Base-by-base conservation (phyloP, 30 jellyfish, hydroid and myxozoan species). In the Aurelia aurita region DNA sequence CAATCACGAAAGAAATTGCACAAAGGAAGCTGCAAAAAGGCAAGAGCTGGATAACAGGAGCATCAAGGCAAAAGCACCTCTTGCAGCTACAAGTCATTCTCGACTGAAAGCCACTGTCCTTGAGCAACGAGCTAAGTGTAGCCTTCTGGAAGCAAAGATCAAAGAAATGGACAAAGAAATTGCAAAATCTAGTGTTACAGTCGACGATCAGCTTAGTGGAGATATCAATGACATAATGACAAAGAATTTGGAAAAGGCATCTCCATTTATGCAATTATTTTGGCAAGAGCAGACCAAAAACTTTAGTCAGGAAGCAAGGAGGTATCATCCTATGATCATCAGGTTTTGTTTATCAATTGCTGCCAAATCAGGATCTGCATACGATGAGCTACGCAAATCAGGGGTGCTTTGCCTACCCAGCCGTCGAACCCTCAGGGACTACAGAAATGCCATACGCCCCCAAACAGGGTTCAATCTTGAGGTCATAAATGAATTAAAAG, bases 271-370 rank as follows among this genome's bases (percentile, higher is more conserved):
- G 81, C 29, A 83, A 51, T 65, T 81, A 28, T 81, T 72, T 43
- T 65, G 91, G 91, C 84, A 81, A 47, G 63, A 81, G 76, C 88
- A 67, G 39, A 35, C 51, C 22, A 35, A 28, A 28, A 16, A 14
- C 58, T 76, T 58, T 32, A 5, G 27, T 5, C 31, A 39, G 45
- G 44, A 26, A 10, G 63, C 77, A 18, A 44, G 5, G 77, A 60
- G 75, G 79, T 81, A 81, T 68, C 91, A 81, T 35, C 85, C 91
- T 5, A 81, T 81, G 91, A 57, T 81, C 32, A 81, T 81, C 76
- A 23, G 86, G 15, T 81, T 53, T 58, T 83, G 93, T 57, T 35
- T 83, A 26, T 83, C 93, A 1, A 12, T 83, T 23, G 93, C 88
- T 13, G 87, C 88, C 23, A 83, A 83, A 32, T 83, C 89, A n/a